Percentiles rank a stretch among this genome's conserved stretches.
These are phyloP conservation scores for Drosophila sechellia DNA, from an alignment of 1,140 invertebrate genomes.

Conservation along the genomic window DNA sequence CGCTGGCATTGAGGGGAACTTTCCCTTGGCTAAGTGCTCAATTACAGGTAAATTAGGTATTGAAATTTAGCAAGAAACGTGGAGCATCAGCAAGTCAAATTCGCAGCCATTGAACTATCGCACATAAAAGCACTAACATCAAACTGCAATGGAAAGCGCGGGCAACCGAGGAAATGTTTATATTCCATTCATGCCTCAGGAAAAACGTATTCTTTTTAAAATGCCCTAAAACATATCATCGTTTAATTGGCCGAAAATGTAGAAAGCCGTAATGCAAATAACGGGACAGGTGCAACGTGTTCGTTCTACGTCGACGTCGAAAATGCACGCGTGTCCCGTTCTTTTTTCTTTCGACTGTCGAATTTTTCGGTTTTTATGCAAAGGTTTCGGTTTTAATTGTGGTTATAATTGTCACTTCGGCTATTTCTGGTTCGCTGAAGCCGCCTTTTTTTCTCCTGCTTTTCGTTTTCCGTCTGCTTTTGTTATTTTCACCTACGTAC, in stretches of 20 bases:
- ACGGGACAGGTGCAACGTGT: constrained; percentile 60
- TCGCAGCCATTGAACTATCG: constrained; percentile 39
- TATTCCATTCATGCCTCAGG: constrained; percentile 57
- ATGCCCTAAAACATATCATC: not conserved
- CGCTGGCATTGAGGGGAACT: constrained; percentile 37
- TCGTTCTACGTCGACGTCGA: constrained; percentile 21
- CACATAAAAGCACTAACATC: constrained; percentile 15
- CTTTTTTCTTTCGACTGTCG: constrained; percentile 1
- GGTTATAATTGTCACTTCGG: constrained; percentile 58
- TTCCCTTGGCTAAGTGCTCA: constrained; percentile 57
- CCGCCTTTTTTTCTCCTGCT: constrained; percentile 3
- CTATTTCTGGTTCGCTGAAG: constrained; percentile 22
- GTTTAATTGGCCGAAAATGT: not conserved
- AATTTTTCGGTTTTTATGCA: constrained; percentile 32
- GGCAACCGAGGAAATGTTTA: constrained; percentile 14
- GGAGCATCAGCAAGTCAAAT: constrained; percentile 67
- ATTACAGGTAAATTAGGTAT: constrained; percentile 64
- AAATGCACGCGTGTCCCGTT: constrained; percentile 54
- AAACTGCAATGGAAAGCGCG: constrained; percentile 39
- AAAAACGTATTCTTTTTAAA: not conserved
- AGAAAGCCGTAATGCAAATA: constrained; percentile 22
- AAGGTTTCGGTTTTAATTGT: constrained; percentile 41
- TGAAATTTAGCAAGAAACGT: constrained; percentile 44
- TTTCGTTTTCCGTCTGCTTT: not conserved
- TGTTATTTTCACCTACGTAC: not conserved